Conservation (phyloP, 2,888 invertebrate genomes). For the Nemoura dubitans region DNA sequence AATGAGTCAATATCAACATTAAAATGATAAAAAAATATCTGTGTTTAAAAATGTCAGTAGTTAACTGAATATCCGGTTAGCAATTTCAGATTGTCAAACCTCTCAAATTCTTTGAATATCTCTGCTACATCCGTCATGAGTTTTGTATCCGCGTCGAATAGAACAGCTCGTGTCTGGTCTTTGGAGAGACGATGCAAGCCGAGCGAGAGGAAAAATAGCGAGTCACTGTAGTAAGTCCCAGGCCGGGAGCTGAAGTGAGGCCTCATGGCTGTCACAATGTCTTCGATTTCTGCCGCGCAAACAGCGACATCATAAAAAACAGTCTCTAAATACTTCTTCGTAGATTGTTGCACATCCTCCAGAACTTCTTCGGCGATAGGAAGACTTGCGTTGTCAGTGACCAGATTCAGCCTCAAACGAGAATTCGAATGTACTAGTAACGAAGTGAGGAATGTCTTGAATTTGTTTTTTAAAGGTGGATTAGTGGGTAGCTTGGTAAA, state of each 20-base stretch:
- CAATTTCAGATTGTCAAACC: no score
- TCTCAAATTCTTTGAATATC: slow-evolving; percentile 73
- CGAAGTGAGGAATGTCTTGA: slow-evolving; percentile 63
- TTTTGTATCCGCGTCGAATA: slow-evolving; percentile 82
- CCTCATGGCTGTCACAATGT: slow-evolving; percentile 73
- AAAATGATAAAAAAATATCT: no score
- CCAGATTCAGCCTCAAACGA: slow-evolving; percentile 68
- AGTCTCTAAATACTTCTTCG: slow-evolving; percentile 40
- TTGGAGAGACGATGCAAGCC: slow-evolving; percentile 76
- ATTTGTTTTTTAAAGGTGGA: slow-evolving; percentile 64
- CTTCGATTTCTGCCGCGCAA: slow-evolving; percentile 67
- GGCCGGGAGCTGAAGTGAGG: slow-evolving; percentile 76
- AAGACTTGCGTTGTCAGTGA: slow-evolving; percentile 69
- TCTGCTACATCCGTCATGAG: slow-evolving; percentile 73
- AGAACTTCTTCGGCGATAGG: slow-evolving; percentile 64
- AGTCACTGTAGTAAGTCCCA: slow-evolving; percentile 80
- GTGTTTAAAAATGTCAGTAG: no score
- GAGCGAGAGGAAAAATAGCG: slow-evolving; percentile 80
- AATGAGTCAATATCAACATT: no score
- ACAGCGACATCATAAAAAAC: slow-evolving; percentile 70
- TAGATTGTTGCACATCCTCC: slow-evolving; percentile 56
- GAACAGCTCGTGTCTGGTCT: slow-evolving; percentile 69
- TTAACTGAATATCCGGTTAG: no score
- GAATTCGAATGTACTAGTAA: slow-evolving; percentile 63
- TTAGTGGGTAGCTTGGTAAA: slow-evolving; percentile 66